A percentile compares a stretch with the other conserved stretches of the same genome.
phyloP scores from a whole-genome alignment of 2,113 vertebrate species.

The Thalassarche chlororhynchos region DNA sequence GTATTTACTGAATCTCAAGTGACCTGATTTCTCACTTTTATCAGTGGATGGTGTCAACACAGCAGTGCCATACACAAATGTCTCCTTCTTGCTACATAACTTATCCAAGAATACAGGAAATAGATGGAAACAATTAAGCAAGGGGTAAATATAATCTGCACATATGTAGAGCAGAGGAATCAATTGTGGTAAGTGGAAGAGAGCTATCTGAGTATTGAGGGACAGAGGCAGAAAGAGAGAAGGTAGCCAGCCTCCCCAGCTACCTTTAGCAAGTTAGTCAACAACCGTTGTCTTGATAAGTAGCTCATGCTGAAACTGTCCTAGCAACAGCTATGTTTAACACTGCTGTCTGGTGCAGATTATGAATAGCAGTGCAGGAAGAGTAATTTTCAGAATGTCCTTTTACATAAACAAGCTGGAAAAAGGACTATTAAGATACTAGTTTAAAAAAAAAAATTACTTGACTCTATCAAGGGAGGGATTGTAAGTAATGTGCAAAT shows the following conservation, averaged over 20 bases:
- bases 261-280: neutral
- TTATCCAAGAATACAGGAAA: neutral
- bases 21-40: constrained; percentile 27
- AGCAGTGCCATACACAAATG: neutral
- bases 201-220: neutral
- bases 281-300: neutral
- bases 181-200: neutral
- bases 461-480: neutral
- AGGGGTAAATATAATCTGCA: neutral
- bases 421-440: neutral
- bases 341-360: neutral
- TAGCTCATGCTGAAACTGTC: neutral
- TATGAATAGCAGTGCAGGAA: neutral
- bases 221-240: neutral
- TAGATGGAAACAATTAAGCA: neutral
- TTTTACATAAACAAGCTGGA: neutral
- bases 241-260: neutral
- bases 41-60: constrained; percentile 1
- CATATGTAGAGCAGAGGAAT: neutral
- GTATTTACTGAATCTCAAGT: constrained; percentile 57
- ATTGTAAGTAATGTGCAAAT: neutral
- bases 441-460: neutral
- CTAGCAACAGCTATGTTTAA: neutral
- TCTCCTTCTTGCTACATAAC: neutral
- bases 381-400: neutral